Evolutionary conservation across 2,888 invertebrate genomes (phyloP), one percentile per base, ranked within the genome.

Genomic region (Endomychus coccineus): DNA sequence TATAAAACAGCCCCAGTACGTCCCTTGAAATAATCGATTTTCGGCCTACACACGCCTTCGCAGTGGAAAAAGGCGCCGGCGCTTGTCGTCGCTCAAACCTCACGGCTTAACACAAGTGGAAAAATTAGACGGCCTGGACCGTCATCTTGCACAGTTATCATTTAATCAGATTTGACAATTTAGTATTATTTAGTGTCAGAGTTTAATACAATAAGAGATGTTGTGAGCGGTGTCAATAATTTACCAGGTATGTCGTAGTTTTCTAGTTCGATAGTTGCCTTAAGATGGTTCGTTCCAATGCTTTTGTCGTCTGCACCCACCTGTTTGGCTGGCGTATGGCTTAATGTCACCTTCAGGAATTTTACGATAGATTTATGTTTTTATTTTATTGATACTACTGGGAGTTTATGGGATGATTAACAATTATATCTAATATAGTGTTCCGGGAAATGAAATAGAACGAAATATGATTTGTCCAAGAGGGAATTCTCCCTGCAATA

Each of bases 41-140:
- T 56, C 48, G 38, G 44, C 59, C 58, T 55, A 59, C 58, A 54
- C 54, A 57, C 61, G 59, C 59, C 59, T 59, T 58, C 58, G 55
- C 57, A 47, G 33, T 36, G 45, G 41, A 41, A 38, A 38, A 45
- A 41, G 45, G 55, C 55, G 55, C 54, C 53, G 54, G 54, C 55
- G 52, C 53, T 39, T 12, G 36, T 34, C 49, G 48, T 46, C 49
- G 48, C 40, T 38, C 42, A 45, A 39, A 43, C 30, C 35, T 38
- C 46, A 44, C 38, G 32, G 25, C 36, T 27, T 32, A 21, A 45
- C 36, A 45, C 40, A 47, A 46, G 39, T 46, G 45, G 48, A 46
- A 51, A 48, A 51, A 43, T 45, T 42, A 46, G 51, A 49, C 51
- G 52, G 51, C 49, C 31, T 43, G 40, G 45, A 42, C 46, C 45